phyloP scores from a whole-genome alignment of 2,797 vertebrate species.

The Chromobotia macracanthus region DNA sequence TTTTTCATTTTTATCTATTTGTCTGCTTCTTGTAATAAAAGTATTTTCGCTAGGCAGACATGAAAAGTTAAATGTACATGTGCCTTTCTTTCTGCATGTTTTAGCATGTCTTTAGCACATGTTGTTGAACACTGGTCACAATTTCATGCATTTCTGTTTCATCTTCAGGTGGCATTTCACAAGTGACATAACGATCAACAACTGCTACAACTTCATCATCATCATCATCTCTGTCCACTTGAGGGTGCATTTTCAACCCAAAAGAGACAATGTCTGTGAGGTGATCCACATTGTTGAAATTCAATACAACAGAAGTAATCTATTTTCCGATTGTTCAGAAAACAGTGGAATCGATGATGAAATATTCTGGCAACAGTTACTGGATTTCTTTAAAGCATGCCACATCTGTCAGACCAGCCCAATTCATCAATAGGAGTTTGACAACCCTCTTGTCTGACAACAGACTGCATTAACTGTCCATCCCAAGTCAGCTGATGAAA shows the following conservation, averaged over 20 bases:
- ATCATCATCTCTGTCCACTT: conserved; percentile 26
- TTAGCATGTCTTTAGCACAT: no score
- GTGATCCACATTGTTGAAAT: conserved; percentile 20
- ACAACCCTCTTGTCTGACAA: conserved; percentile 2
- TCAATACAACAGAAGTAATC: conserved; percentile 38
- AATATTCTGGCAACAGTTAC: conserved; percentile 50
- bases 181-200: conserved; percentile 34
- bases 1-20: neutral
- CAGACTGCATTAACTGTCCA: conserved; percentile 35
- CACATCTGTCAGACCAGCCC: conserved; percentile 44
- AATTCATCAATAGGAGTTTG: neutral
- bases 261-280: neutral
- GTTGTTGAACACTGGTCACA: conserved; percentile 43
- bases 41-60: conserved; percentile 6
- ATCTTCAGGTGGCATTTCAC: conserved; percentile 31
- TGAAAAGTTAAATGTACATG: conserved; percentile 46
- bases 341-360: conserved; percentile 36
- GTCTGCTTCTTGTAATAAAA: conserved; percentile 31
- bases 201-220: conserved; percentile 6
- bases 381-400: conserved; percentile 16
- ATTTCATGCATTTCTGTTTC: conserved; percentile 28
- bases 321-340: conserved; percentile 24
- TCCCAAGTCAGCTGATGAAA: conserved; percentile 49
- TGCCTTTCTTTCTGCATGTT: conserved; percentile 45
- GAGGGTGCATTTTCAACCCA: conserved; percentile 33